phyloP scores from a whole-genome alignment of 2,888 invertebrate species.

The Pyrgus malvae region DNA sequence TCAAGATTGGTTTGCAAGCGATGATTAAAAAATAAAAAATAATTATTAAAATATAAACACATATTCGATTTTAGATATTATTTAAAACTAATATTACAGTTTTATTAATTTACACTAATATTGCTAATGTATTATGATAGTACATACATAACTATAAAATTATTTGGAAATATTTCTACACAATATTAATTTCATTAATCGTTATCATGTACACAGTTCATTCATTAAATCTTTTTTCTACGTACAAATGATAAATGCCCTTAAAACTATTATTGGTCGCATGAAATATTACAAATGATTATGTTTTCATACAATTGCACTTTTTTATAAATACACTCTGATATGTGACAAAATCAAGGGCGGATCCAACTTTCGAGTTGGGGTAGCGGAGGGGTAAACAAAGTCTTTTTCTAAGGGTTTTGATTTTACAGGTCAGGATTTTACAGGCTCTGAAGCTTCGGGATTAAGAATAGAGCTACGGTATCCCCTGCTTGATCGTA shows the following conservation, averaged over 20 bases:
- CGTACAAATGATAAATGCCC: conserved; percentile 24
- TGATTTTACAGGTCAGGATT: too few species aligned
- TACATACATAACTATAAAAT: conserved; percentile 10
- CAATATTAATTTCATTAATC: neutral
- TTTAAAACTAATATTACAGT: neutral
- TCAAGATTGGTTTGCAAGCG: too few species aligned
- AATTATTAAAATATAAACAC: neutral
- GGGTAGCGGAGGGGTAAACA: too few species aligned
- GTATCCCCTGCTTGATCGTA: too few species aligned
- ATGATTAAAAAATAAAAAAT: neutral
- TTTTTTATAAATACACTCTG: conserved; percentile 31
- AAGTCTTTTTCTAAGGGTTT: too few species aligned
- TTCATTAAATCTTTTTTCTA: conserved; percentile 3
- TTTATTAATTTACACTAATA: neutral
- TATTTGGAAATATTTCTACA: conserved; percentile 22
- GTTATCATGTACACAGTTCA: conserved; percentile 16
- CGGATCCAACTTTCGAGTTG: too few species aligned
- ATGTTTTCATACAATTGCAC: conserved; percentile 37
- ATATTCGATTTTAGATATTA: too few species aligned
- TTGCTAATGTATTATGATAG: conserved; percentile 1
- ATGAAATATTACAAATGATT: conserved; percentile 33
- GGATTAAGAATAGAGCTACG: too few species aligned
- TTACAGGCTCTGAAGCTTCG: too few species aligned
- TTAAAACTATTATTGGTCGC: conserved; percentile 35
- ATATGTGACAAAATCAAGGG: too few species aligned